phyloP scores from a whole-genome alignment of 1,140 invertebrate genomes.

The Drosophila nebulosa region DNA sequence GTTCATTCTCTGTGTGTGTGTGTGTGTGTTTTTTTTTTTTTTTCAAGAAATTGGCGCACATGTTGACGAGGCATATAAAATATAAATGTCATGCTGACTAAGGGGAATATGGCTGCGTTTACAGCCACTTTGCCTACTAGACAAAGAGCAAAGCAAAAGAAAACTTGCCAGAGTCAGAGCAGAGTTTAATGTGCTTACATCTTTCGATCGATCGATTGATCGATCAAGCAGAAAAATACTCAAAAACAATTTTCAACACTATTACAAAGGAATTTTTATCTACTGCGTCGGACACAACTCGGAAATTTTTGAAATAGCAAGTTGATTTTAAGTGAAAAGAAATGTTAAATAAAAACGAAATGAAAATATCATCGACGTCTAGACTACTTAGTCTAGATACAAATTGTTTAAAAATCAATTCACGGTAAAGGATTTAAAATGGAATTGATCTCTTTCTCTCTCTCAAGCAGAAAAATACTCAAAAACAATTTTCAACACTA shows the following conservation, averaged over 20 bases:
- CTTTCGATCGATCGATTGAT: too few relatives aligned
- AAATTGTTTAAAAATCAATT: background rate
- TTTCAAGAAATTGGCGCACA: constrained; percentile 50
- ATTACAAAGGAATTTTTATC: background rate
- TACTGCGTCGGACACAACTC: background rate
- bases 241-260: constrained; percentile 17
- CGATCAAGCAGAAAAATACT: constrained; percentile 28
- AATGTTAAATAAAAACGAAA: background rate
- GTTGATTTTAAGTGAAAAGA: background rate
- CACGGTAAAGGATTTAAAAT: too few relatives aligned
- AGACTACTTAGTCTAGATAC: background rate
- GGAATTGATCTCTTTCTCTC: too few relatives aligned
- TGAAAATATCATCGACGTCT: background rate
- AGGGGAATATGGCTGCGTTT: constrained; percentile 34
- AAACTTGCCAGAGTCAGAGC: background rate
- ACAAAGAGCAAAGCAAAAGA: background rate
- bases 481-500: constrained; percentile 19
- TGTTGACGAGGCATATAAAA: constrained; percentile 39
- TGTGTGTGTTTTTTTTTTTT: background rate
- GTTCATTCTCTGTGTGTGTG: too few relatives aligned
- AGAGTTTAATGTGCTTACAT: constrained; percentile 43
- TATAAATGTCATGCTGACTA: constrained; percentile 69
- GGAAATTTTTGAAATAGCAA: constrained; percentile 21
- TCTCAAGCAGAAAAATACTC: constrained; percentile 29
- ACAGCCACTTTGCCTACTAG: constrained; percentile 26